phyloP scores from a whole-genome alignment of 2,797 vertebrate genomes.

The Sylvilagus floridanus region DNA sequence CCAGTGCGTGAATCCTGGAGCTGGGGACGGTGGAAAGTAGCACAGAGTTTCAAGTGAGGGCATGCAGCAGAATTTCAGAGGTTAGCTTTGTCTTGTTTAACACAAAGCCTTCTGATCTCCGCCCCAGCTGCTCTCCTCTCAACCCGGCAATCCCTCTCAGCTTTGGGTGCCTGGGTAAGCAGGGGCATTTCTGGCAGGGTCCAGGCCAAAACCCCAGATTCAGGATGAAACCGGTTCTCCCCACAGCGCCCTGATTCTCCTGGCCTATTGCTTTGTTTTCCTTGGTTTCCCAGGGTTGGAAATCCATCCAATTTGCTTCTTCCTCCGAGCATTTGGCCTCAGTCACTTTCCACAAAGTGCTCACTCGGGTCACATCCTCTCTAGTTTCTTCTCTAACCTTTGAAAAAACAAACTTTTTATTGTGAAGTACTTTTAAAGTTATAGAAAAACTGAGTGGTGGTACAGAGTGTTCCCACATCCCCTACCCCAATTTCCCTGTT shows the following conservation, averaged over 20 bases:
- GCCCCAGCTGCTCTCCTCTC: background rate
- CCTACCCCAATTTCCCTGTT: background rate
- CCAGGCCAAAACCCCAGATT: background rate
- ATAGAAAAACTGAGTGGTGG: background rate
- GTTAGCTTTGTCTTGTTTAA: slow-evolving; percentile 55
- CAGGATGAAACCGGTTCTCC: background rate
- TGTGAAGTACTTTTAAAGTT: slow-evolving; percentile 38
- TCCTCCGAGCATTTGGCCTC: slow-evolving; percentile 23
- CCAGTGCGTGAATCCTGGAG: slow-evolving; percentile 48
- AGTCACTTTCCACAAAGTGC: background rate
- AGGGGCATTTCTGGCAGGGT: background rate
- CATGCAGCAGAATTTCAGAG: background rate
- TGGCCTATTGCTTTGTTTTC: background rate
- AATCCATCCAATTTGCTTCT: slow-evolving; percentile 25
- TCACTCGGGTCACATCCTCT: background rate
- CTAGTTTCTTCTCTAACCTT: slow-evolving; percentile 17
- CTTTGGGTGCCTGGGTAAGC: background rate
- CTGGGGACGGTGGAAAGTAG: background rate
- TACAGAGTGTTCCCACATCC: background rate
- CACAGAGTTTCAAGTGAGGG: background rate
- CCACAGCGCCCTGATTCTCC: background rate
- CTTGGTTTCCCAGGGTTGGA: background rate
- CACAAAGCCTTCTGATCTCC: slow-evolving; percentile 63
- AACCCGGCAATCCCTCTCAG: background rate
- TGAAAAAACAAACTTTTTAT: slow-evolving; percentile 1